A percentile compares a stretch with the other conserved stretches of the same genome.
Conservation (phyloP, 2,113 vertebrate species). For the Chionomys nivalis region DNA sequence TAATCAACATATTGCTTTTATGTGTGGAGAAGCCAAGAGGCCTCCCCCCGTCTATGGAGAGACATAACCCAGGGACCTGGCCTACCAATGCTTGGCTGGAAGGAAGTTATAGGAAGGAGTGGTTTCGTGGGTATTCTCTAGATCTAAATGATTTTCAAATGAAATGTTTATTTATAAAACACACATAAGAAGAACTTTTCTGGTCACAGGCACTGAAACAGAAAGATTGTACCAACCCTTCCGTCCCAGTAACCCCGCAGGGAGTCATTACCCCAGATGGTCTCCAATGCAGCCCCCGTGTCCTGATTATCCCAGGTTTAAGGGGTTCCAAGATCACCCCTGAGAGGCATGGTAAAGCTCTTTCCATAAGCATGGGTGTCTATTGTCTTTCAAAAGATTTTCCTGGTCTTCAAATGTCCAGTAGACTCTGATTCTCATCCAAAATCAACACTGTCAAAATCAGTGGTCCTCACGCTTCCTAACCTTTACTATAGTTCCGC, state of each 20-base stretch:
- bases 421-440: neutral
- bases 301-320: neutral
- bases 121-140: neutral
- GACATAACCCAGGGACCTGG: neutral
- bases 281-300: neutral
- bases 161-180: slow-evolving; percentile 30
- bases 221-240: neutral
- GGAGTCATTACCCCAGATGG: neutral
- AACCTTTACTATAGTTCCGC: neutral
- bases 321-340: neutral
- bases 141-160: neutral
- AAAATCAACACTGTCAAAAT: neutral
- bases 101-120: neutral
- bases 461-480: neutral
- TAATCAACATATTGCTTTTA: neutral
- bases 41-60: neutral
- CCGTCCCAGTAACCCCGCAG: neutral
- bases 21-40: neutral
- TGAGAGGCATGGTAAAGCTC: neutral
- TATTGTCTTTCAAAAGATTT: slow-evolving; percentile 9
- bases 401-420: neutral
- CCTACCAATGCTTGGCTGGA: neutral
- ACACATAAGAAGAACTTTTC: neutral
- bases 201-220: neutral
- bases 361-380: neutral